Base-by-base conservation (phyloP, 2,113 vertebrate genomes). In the Pipra filicauda region DNA sequence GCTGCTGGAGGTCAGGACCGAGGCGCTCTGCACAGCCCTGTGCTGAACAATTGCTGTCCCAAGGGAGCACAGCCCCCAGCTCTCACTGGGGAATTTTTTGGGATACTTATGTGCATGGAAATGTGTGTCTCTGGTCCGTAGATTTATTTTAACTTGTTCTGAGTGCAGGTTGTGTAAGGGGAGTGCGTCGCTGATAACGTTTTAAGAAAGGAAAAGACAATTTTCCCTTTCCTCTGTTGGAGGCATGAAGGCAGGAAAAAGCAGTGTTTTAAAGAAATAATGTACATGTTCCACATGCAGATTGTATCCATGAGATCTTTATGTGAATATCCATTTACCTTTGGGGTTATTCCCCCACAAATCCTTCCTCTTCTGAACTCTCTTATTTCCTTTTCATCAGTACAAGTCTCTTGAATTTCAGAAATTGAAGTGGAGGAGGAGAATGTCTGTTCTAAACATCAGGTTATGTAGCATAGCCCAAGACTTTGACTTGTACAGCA, bases 211-310 rank as follows among this genome's bases (percentile, higher is more conserved):
- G 59, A 54, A 52, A 71, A 88, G 26, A 19, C 6, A 33, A 0
- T 59, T 85, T 88, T 85, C 54, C 16, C 17, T 74, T 75, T 58
- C 5, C 37, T 75, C 10, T 62, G 4, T 12, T 2, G 2, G 5
- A 39, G 13, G 8, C 8, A 6, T 35, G 23, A 90, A 75, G 61
- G 22, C 35, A 87, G 14, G 8, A 61, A 49, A 73, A 70, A 84
- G 26, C 48, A 57, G 30, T 52, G 70, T 16, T 51, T 73, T 14
- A 5, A 6, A 26, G 64, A 54, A 27, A 31, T 4, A 8, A 49
- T 27, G n/a, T 6, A 5, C 51, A 18, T 10, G 2, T 85, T 46
- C 13, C n/a, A 41, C 24, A 27, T 0, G 0, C 12, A 58, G 51
- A 8, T 66, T 57, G 3, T 66, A 49, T 44, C 89, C 16, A 3